A percentile compares a stretch with the other conserved stretches of the same genome.
phyloP scores from a whole-genome alignment of 2,888 invertebrate genomes.

The Lasioglossum leucozonium region DNA sequence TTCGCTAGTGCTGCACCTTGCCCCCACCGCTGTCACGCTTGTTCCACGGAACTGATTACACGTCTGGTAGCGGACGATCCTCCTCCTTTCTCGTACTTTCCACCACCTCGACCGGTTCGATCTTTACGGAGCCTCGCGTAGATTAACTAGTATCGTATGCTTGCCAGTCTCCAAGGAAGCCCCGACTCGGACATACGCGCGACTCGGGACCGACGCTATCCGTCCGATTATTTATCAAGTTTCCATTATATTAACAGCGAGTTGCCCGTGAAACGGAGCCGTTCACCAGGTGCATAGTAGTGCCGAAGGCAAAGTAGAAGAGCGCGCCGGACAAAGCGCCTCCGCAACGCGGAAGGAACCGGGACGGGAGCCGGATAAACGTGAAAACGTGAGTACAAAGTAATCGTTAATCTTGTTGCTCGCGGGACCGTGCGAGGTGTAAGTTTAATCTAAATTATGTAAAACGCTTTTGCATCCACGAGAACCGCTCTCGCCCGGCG shows the following conservation, averaged over 20 bases:
- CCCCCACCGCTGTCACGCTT: not conserved
- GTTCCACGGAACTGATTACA: conserved; percentile 50
- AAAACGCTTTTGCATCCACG: conserved; percentile 72
- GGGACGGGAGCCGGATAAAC: conserved; percentile 28
- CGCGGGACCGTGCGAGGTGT: conserved; percentile 57
- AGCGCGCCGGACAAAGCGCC: not conserved
- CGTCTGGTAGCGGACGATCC: conserved; percentile 36
- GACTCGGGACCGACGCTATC: conserved; percentile 26
- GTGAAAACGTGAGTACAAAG: conserved; percentile 63
- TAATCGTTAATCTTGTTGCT: conserved; percentile 76
- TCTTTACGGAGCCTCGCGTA: conserved; percentile 51
- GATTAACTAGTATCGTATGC: conserved; percentile 72
- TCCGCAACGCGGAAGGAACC: not conserved
- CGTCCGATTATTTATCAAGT: conserved; percentile 72
- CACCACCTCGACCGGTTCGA: conserved; percentile 28
- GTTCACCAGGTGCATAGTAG: not conserved
- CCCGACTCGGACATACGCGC: conserved; percentile 48
- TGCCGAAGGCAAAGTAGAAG: not conserved
- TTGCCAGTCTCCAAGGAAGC: conserved; percentile 55
- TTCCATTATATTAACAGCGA: conserved; percentile 57
- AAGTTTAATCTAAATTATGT: conserved; percentile 76
- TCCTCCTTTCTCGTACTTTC: conserved; percentile 26
- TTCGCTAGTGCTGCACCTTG: not conserved
- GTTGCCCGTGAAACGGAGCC: conserved; percentile 46
- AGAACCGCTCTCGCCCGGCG: not conserved